A percentile compares a stretch with the other conserved stretches of the same genome.
Evolutionary conservation across 2,888 invertebrate species (phyloP).

Genomic region (Punctoribates punctum): DNA sequence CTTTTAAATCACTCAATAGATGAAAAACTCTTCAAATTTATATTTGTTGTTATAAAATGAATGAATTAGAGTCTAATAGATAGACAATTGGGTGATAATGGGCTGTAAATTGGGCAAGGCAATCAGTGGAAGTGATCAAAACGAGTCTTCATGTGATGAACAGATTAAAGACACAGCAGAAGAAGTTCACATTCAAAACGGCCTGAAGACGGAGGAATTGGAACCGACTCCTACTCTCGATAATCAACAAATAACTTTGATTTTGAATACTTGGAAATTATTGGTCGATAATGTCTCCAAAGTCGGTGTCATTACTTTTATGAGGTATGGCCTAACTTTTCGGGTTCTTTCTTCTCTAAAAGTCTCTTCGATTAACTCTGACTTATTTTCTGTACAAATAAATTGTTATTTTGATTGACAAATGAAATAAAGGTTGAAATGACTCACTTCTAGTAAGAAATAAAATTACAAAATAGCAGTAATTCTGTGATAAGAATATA

Average conservation of each 20-base stretch:
- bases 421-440: too few species aligned
- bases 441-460: too few species aligned
- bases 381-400: too few species aligned
- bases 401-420: too few species aligned
- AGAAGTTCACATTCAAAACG: not conserved
- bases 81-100: too few species aligned
- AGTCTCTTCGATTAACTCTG: not conserved
- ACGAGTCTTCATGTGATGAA: not conserved
- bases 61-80: too few species aligned
- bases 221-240: not conserved
- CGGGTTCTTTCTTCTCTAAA: too few species aligned
- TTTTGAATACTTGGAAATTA: constrained; percentile 54
- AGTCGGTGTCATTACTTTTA: constrained; percentile 56
- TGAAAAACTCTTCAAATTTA: too few species aligned
- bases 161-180: not conserved
- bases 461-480: too few species aligned
- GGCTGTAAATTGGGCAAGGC: not conserved
- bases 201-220: not conserved
- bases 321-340: constrained; percentile 55
- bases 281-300: constrained; percentile 55
- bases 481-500: too few species aligned
- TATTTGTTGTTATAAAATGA: too few species aligned
- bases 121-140: not conserved
- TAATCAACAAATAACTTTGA: constrained; percentile 53
- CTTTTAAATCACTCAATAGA: too few species aligned